phyloP scores from a whole-genome alignment of 2,797 vertebrate genomes.

The Stomatorhinus walkeri region DNA sequence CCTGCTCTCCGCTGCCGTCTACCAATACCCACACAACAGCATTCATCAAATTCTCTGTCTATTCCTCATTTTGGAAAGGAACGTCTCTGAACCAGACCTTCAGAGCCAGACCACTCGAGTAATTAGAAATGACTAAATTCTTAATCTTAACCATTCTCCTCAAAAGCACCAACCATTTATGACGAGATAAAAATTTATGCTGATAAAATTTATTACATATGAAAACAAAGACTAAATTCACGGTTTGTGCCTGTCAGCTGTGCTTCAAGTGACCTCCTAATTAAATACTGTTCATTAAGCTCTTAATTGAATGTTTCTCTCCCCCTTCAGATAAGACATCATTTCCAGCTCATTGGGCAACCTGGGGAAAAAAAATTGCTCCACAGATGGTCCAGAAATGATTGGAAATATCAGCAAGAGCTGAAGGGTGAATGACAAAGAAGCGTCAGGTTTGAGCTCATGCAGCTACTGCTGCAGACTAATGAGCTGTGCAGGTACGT shows the following conservation, averaged over 20 bases:
- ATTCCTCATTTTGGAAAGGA: not conserved
- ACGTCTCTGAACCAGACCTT: not conserved
- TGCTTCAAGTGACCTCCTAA: constrained; percentile 10
- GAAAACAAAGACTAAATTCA: not conserved
- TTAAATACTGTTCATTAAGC: constrained; percentile 15
- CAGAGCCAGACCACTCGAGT: not conserved
- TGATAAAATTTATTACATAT: constrained; percentile 1
- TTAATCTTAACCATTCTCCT: not conserved
- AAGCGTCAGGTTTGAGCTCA: not conserved
- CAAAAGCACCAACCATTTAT: not conserved
- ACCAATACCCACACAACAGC: not conserved
- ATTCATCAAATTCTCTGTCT: not conserved
- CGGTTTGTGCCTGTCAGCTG: constrained; percentile 2
- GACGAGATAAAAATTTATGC: not conserved
- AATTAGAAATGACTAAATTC: not conserved
- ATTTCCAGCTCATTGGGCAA: constrained; percentile 10
- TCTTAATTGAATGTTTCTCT: not conserved
- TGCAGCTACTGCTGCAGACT: not conserved
- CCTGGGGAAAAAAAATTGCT: not conserved
- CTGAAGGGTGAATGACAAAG: constrained; percentile 8
- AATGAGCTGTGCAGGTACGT: not conserved
- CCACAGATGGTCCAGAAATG: constrained; percentile 9
- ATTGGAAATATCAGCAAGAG: not conserved
- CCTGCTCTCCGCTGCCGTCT: not conserved
- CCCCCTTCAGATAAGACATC: constrained; percentile 12